Percentiles rank a stretch among this genome's conserved stretches.
These are phyloP conservation scores for Tetraodon nigroviridis DNA, from an alignment of 2,113 vertebrate species.

Conservation along the genomic window DNA sequence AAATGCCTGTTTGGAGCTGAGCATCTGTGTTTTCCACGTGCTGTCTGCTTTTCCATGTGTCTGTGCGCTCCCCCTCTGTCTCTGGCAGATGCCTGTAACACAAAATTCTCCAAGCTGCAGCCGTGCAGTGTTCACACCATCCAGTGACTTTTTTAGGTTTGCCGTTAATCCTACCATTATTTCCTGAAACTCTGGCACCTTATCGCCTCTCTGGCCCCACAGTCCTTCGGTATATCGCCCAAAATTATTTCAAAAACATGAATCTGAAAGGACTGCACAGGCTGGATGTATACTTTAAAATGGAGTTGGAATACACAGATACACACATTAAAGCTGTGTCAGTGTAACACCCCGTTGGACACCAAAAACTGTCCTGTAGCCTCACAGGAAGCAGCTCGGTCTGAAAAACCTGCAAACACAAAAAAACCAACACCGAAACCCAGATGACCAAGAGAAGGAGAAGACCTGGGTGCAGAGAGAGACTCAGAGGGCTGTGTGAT, in stretches of 20 bases:
- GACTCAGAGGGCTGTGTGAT: slow-evolving; percentile 53
- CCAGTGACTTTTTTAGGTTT: no score
- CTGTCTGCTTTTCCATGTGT: not conserved
- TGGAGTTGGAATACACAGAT: no score
- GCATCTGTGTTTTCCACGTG: not conserved
- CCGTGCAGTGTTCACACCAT: no score
- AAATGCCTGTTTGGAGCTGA: no score
- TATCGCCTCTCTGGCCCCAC: no score
- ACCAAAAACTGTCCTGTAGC: slow-evolving; percentile 2
- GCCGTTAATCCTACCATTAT: no score
- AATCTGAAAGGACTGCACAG: no score
- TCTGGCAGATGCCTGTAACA: no score
- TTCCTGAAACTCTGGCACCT: no score
- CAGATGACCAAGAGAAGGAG: slow-evolving; percentile 44
- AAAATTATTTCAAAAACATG: not conserved
- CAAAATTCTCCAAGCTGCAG: no score
- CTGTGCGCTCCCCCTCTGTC: not conserved
- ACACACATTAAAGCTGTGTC: not conserved
- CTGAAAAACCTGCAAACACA: slow-evolving; percentile 32
- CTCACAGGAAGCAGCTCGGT: slow-evolving; percentile 12
- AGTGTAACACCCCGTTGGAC: slow-evolving; percentile 11
- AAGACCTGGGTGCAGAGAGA: slow-evolving; percentile 52
- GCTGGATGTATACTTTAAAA: no score
- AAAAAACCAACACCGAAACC: slow-evolving; percentile 4
- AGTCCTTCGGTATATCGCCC: not conserved